Evolutionary conservation across 2,888 invertebrate species (phyloP).

Genomic region (Selenia dentaria): DNA sequence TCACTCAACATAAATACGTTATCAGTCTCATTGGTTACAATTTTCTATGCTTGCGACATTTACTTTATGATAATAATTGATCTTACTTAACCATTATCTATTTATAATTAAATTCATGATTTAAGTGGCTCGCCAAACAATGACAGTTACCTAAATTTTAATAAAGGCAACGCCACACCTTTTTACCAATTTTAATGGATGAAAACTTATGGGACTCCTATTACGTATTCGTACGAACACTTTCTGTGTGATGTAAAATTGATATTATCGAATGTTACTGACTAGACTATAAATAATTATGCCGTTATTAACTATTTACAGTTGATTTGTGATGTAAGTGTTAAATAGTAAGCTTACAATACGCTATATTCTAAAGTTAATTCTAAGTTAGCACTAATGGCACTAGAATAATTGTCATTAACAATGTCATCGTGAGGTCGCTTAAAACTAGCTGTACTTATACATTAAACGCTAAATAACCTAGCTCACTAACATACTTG

Average conservation of each 20-base stretch:
- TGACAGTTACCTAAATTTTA: slow-evolving; percentile 48
- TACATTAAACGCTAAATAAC: slow-evolving; percentile 10
- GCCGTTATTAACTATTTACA: slow-evolving; percentile 24
- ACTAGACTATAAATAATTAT: slow-evolving; percentile 47
- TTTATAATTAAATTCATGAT: slow-evolving; percentile 29
- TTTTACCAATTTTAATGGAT: slow-evolving; percentile 1
- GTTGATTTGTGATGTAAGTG: slow-evolving; percentile 33
- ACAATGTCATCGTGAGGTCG: slow-evolving; percentile 29
- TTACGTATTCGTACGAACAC: slow-evolving; percentile 7
- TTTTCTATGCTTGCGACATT: slow-evolving; percentile 47
- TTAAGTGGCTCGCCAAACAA: slow-evolving; percentile 26
- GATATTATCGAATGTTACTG: slow-evolving; percentile 44
- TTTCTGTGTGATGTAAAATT: slow-evolving; percentile 21
- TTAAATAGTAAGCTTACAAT: slow-evolving; percentile 10
- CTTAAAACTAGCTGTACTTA: slow-evolving; percentile 14
- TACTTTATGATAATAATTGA: slow-evolving; percentile 25
- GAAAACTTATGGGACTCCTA: background rate
- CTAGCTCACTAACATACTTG: slow-evolving; percentile 17
- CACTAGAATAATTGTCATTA: slow-evolving; percentile 46
- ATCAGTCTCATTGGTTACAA: slow-evolving; percentile 70
- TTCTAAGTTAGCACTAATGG: slow-evolving; percentile 57
- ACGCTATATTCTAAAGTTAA: slow-evolving; percentile 35
- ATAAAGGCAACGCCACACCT: slow-evolving; percentile 43
- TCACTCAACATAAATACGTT: slow-evolving; percentile 63
- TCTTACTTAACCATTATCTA: slow-evolving; percentile 15